These are phyloP conservation scores for Andrena camellia DNA, from an alignment of 2,888 invertebrate species.

Conservation along the genomic window DNA sequence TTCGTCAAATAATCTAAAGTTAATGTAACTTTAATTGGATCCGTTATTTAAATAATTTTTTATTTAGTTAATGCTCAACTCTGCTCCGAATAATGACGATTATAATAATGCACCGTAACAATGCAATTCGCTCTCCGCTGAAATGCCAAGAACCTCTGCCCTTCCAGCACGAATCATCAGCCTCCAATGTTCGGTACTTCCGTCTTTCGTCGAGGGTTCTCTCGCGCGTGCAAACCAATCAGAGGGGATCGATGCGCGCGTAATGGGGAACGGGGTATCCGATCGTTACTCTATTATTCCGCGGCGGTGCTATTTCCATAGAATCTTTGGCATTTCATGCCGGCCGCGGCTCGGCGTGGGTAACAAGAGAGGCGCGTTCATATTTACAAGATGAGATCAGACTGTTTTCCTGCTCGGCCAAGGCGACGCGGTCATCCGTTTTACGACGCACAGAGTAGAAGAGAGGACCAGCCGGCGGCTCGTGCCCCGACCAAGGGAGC, in stretches of 20 bases:
- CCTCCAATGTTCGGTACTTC: not conserved
- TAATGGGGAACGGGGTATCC: not conserved
- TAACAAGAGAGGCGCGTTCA: constrained; percentile 59
- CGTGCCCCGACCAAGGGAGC: constrained; percentile 45
- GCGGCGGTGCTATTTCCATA: constrained; percentile 48
- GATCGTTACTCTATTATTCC: constrained; percentile 15
- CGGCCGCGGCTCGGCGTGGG: constrained; percentile 15
- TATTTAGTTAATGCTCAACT: no score
- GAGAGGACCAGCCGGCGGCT: constrained; percentile 39
- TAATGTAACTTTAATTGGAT: no score
- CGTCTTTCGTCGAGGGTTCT: not conserved
- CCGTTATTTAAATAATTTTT: no score
- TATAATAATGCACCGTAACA: not conserved
- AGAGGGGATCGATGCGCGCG: not conserved
- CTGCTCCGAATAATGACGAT: no score
- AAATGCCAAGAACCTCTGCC: not conserved
- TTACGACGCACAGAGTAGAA: constrained; percentile 35
- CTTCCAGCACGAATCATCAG: not conserved
- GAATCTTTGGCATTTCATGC: constrained; percentile 47
- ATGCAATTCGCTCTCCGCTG: not conserved
- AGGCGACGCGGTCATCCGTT: constrained; percentile 71
- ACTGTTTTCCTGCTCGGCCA: constrained; percentile 73
- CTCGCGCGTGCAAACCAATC: not conserved
- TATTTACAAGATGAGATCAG: constrained; percentile 79
- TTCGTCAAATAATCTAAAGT: no score